A percentile compares a stretch with the other conserved stretches of the same genome.
These are phyloP conservation scores for Clunio marinus DNA, from an alignment of 2,888 invertebrate species.

Conservation along the genomic window DNA sequence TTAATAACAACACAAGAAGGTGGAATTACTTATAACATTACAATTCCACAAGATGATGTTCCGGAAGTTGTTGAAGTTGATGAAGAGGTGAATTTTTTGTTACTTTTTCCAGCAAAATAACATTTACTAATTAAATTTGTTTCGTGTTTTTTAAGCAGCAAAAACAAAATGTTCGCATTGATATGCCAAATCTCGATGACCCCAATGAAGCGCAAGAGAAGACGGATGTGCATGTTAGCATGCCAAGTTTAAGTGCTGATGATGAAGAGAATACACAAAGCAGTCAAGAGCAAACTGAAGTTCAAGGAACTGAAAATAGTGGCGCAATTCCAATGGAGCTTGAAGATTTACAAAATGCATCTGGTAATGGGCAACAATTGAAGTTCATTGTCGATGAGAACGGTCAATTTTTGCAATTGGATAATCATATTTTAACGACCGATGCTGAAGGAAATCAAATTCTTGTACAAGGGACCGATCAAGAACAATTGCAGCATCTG, in stretches of 20 bases:
- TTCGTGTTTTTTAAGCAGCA: not conserved
- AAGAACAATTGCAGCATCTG: constrained; percentile 51
- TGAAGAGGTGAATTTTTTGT: not conserved
- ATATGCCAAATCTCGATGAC: constrained; percentile 50
- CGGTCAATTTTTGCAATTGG: constrained; percentile 50
- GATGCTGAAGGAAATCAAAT: constrained; percentile 53
- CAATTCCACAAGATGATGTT: constrained; percentile 49
- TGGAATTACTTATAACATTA: constrained; percentile 51
- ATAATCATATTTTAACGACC: constrained; percentile 51
- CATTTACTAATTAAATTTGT: not conserved
- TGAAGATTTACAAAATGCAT: constrained; percentile 52
- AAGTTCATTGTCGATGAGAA: constrained; percentile 52
- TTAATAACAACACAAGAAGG: constrained; percentile 52
- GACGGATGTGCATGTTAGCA: constrained; percentile 48
- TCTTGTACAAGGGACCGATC: constrained; percentile 49
- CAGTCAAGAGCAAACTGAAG: constrained; percentile 36
- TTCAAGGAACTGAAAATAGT: constrained; percentile 11
- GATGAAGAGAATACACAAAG: constrained; percentile 47
- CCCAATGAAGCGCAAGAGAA: constrained; percentile 46
- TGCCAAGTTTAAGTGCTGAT: constrained; percentile 51
- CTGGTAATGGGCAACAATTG: constrained; percentile 50
- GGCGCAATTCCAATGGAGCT: constrained; percentile 49
- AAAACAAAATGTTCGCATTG: constrained; percentile 48
- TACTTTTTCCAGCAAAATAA: not conserved
- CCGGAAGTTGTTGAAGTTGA: not conserved